Conservation (phyloP, 2,113 vertebrate genomes). For the Stomatorhinus ivindoensis region DNA sequence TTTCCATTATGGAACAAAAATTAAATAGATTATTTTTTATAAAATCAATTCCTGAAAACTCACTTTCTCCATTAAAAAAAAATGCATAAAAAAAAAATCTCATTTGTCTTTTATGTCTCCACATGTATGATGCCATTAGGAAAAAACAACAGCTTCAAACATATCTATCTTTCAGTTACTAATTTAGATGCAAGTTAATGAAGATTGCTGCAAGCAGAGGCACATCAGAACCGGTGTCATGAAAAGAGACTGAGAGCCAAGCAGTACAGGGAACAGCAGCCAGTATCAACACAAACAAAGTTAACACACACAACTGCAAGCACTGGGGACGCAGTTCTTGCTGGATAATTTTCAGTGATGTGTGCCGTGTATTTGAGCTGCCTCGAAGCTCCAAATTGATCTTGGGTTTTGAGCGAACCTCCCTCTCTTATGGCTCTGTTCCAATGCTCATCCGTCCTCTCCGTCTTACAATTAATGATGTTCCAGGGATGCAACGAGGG, state of each 20-base stretch:
- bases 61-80: not conserved
- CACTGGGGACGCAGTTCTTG: not conserved
- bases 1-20: not conserved
- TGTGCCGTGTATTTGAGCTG: not conserved
- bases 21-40: not conserved
- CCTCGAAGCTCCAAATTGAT: not conserved
- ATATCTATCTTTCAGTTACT: not conserved
- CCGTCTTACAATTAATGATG: conserved; percentile 12
- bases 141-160: not conserved
- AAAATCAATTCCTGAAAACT: not conserved
- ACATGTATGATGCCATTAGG: not conserved
- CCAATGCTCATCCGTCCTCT: not conserved
- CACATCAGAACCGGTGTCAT: not conserved
- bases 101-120: not conserved
- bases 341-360: not conserved
- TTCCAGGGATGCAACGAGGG: not conserved
- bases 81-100: not conserved
- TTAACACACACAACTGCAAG: not conserved
- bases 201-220: not conserved
- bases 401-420: not conserved
- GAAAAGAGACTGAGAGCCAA: not conserved
- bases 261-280: not conserved
- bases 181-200: not conserved
- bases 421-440: not conserved
- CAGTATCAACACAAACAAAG: not conserved